Evolutionary conservation across 2,113 vertebrate genomes (phyloP), one percentile per base, ranked within the genome.

Genomic region (Centrocercus urophasianus): DNA sequence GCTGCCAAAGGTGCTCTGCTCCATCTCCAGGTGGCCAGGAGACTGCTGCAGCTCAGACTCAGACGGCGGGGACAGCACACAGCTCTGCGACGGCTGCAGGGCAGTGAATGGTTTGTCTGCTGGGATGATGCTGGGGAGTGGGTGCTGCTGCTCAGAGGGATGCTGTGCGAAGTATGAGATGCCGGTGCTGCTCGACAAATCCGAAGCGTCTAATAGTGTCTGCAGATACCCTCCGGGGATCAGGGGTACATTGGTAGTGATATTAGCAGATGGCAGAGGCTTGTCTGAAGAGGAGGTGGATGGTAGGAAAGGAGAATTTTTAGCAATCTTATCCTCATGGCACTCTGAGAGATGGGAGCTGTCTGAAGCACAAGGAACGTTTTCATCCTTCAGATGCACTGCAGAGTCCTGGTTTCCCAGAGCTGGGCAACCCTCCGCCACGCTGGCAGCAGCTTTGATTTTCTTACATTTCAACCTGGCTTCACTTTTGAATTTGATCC

Each of bases 401-500:
- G 97, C 97, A 6, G 98, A 96, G 85, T 98, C 98, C 96, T 98
- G 98, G 86, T 97, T 98, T 97, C 98, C 98, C 96, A 97, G 96
- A 8, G 83, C 97, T 45, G 96, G 97, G 89, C 97, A 98, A 89
- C 97, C 97, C 93, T 98, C 98, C 20, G 88, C 96, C 43, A 96
- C 96, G 86, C 97, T 96, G 95, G 97, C 93, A 90, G 97, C 96
- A 78, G 97, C 97, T 98, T 99, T 99, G 93, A 98, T 98, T 98
- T 98, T 99, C 98, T 98, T 98, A 97, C 99, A 99, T 97, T 98
- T 99, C 98, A 99, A 98, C 94, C 98, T 98, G 93, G 99, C 99
- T 98, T 99, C 99, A n/a, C 99, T 99, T 98, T 99, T 99, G 97
- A 99, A 99, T 98, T 99, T 99, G 95, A 99, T 99, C 97, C 99